Evolutionary conservation across 1,140 invertebrate genomes (phyloP), one percentile per base, ranked within the genome.

Genomic region (Cepaea nemoralis): DNA sequence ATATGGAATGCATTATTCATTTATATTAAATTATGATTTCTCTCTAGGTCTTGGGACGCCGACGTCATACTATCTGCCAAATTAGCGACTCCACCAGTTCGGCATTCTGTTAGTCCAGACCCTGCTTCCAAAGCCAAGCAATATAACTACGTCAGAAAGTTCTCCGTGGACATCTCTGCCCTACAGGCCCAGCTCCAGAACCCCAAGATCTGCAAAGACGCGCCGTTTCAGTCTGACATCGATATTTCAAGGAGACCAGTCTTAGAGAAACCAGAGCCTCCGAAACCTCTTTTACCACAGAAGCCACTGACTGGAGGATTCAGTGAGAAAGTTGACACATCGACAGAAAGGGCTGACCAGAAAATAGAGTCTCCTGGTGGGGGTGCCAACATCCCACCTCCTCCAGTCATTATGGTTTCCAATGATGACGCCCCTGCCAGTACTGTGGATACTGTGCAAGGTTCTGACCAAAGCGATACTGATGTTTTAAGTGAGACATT

Each of bases 61-160:
- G 89, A 1, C 85, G 89, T 27, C 88, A 90, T 80, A 89, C 88
- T 19, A 90, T 90, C 42, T 88, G 86, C 16, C 87, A 89, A 79
- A 88, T 89, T 39, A 85, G 86, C 27, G 86, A 87, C 42, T 86
- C 86, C 69, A 84, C 85, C 24, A 82, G 59, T 24, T 24, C 69
- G 10, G 40, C 75, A 16, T n/a, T 35, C 45, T 48, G 27, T 55
- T 31, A n/a, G 71, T 14, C 33, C 77, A 5, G 81, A 83, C 40
- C 79, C 78, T 1, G 73, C 86, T 16, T 85, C 86, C 74, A 86
- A 84, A 67, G 87, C 88, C 14, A 88, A 88, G 80, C 85, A 89
- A 37, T 91, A 91, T 83, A 88, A 87, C 55, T 91, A 91, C 84
- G 87, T 91, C 0, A 78, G 89, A 55, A 91, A 91, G 80, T 91